Base-by-base conservation (phyloP, 2,797 vertebrate genomes). In the Malurus leucopterus region DNA sequence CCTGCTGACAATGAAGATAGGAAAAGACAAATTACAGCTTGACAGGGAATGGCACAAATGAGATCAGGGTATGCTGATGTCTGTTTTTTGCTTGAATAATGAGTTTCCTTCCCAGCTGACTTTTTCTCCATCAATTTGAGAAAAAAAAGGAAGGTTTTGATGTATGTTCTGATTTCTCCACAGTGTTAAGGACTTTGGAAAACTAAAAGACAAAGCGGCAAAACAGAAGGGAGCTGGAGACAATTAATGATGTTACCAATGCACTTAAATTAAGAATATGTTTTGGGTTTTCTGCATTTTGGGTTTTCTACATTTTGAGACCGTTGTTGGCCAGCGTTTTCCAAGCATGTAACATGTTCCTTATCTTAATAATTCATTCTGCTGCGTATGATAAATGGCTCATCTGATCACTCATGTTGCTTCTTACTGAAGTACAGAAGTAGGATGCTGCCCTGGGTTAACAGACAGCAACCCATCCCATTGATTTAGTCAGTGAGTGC, bases 291-390 rank as follows among this genome's bases (percentile, higher is more conserved):
- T 54, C 61, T 95, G 41, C 64, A 41, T 72, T 90, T 59, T 80
- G 32, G 16, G 49, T 70, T 91, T 93, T 86, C 53, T 36, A 34
- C 34, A 93, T 94, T 85, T n/a, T 85, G 44, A 92, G 87, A 41
- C 15, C 71, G n/a, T 77, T 80, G 29, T 70, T 75, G 58, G 67
- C 43, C 93, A 95, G 34, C 71, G 76, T 93, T 94, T 94, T 40
- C n/a, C 53, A 89, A 84, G 36, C 24, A 51, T 53, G 24, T 88
- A 65, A 41, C 46, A 72, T 40, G 2, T 75, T 89, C 77, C 44
- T 79, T 76, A 55, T 49, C 11, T 67, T 70, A 92, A 84, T 92
- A 89, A 95, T 95, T 96, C 88, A 86, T 93, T 92, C 74, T 86
- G 44, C 44, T 65, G 32, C 1, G 0, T 93, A 85, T 92, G 53